Conservation (phyloP, 2,113 vertebrate species). For the Ptychochromis oligacanthus region DNA sequence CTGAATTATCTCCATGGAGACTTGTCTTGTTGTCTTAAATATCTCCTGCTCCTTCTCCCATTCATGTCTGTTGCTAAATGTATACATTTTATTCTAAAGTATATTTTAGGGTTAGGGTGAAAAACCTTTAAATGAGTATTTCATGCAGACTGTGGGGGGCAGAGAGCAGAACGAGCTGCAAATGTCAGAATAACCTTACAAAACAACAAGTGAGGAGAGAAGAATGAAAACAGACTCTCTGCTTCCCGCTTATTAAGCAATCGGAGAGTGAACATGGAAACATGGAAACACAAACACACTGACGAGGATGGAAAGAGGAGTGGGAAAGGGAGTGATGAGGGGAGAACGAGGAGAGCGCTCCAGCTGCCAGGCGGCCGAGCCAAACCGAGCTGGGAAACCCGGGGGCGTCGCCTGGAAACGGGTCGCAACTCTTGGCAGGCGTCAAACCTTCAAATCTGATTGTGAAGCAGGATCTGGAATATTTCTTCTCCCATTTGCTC, state of each 20-base stretch:
- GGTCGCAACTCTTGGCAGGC: constrained; percentile 43
- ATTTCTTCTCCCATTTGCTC: neutral
- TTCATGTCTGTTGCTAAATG: neutral
- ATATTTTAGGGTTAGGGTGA: too few species aligned
- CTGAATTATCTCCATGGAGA: too few species aligned
- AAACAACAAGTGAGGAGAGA: neutral
- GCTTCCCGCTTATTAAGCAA: constrained; percentile 9
- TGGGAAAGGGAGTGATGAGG: too few species aligned
- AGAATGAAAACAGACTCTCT: constrained; percentile 13
- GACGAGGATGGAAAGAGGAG: neutral
- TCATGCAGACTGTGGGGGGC: neutral
- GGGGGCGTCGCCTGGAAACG: constrained; percentile 66
- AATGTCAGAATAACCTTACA: neutral
- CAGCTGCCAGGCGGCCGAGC: constrained; percentile 49
- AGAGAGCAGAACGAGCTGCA: neutral
- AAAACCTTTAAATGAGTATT: neutral
- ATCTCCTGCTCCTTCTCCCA: neutral
- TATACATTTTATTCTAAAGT: too few species aligned
- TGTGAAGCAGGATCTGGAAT: neutral
- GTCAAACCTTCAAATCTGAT: neutral
- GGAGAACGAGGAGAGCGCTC: neutral
- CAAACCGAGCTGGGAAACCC: constrained; percentile 66
- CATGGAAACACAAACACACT: constrained; percentile 4
- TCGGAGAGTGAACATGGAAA: neutral
- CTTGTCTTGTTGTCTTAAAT: too few species aligned